Evolutionary conservation across 2,888 invertebrate species (phyloP).

Genomic region (Tetrapedia diversipes): DNA sequence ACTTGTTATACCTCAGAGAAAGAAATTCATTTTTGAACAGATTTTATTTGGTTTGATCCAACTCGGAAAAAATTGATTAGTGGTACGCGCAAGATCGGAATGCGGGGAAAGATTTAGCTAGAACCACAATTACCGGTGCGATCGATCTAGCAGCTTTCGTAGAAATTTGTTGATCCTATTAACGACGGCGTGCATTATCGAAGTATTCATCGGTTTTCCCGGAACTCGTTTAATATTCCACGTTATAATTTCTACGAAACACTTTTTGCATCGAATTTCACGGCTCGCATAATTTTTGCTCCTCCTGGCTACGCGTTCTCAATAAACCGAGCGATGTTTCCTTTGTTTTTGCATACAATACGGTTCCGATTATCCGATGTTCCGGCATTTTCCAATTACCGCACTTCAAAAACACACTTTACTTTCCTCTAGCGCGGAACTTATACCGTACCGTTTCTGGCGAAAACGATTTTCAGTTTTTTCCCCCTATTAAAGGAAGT

Average conservation of each 20-base stretch:
- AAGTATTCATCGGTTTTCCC: neutral
- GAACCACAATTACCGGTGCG: neutral
- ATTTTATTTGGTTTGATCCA: neutral
- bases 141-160: neutral
- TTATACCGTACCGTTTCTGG: too few species aligned
- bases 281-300: neutral
- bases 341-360: neutral
- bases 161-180: constrained; percentile 5
- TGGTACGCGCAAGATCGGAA: neutral
- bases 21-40: too few species aligned
- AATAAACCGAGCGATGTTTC: constrained; percentile 7
- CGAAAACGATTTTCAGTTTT: too few species aligned
- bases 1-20: too few species aligned
- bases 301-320: neutral
- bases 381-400: neutral
- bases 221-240: constrained; percentile 4
- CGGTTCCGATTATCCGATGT: neutral
- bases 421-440: too few species aligned
- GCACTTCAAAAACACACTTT: too few species aligned
- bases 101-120: neutral
- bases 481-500: too few species aligned
- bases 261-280: constrained; percentile 9
- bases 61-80: neutral
- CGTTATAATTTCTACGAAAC: constrained; percentile 37
- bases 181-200: constrained; percentile 1